These are phyloP conservation scores for Acanthis flammea DNA, from an alignment of 2,797 vertebrate species.

Conservation along the genomic window DNA sequence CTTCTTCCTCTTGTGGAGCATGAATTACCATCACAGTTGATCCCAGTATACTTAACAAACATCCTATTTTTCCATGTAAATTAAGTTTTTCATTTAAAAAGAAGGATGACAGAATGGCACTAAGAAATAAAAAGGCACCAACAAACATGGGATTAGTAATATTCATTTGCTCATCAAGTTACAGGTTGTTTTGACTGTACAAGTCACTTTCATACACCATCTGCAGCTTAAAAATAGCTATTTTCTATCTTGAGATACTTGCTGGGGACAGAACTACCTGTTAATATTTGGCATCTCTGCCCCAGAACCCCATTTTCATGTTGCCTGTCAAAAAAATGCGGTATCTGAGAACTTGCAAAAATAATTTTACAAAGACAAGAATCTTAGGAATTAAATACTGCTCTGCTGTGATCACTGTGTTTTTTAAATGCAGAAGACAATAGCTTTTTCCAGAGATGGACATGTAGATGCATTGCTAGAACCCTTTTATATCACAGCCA, in stretches of 20 bases:
- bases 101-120: slow-evolving; percentile 95
- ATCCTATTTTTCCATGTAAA: slow-evolving; percentile 96
- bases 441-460: not conserved
- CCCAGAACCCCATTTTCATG: not conserved
- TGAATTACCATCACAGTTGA: slow-evolving; percentile 99
- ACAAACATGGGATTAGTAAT: not conserved
- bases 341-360: not conserved
- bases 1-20: slow-evolving; percentile 94
- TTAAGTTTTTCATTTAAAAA: slow-evolving; percentile 96
- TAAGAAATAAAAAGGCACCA: slow-evolving; percentile 60
- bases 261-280: not conserved
- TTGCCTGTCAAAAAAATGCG: not conserved
- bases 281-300: not conserved
- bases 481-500: not conserved
- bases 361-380: not conserved
- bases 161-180: not conserved
- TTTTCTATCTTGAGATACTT: not conserved
- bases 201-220: not conserved
- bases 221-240: not conserved
- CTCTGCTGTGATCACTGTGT: not conserved
- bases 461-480: not conserved
- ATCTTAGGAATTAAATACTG: not conserved
- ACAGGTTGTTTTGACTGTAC: not conserved
- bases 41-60: slow-evolving; percentile 92
- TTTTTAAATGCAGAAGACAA: not conserved